Evolutionary conservation across 2,888 invertebrate genomes (phyloP), one percentile per base, ranked within the genome.

Genomic region (Rotaria sp.): DNA sequence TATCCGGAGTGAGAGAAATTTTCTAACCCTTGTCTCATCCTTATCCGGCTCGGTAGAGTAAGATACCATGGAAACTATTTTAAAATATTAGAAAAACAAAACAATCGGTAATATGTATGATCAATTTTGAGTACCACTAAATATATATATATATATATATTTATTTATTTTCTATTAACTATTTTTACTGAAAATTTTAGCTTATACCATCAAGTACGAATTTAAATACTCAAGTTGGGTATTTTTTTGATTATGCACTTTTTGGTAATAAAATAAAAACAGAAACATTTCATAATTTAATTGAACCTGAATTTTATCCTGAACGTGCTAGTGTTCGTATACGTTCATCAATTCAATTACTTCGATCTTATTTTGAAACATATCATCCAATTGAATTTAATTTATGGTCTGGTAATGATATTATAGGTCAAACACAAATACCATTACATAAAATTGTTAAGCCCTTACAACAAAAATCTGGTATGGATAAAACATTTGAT

Each of bases 261-360:
- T 89, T 92, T 87, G 92, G 91, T 24, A 91, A 91, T 88, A 91
- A 91, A 88, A 90, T 92, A 26, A 90, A 90, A 67, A 91, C 91
- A 86, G 91, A 92, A 86, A 88, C 88, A 11, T 92, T 92, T 88
- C 87, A 89, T 50, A 91, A 92, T 88, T 89, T 92, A n/a, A 88
- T 91, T 85, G 89, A 89, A 84, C 91, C 91, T 1, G 89, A 89
- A 85, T 92, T 92, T 88, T 89, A 90, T 5, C 90, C 91, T 11
- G 92, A 92, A 88, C 88, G 91, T 85, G 91, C 91, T 0, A 91
- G 91, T n/a, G 91, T 92, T n/a, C 88, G 90, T 87, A 88, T 92
- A 15, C 88, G 90, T 84, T 90, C 90, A 87, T 90, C 89, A 87
- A 89, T 90, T 5, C 90, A 91, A 67, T 88, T 89, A 13, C 88